Evolutionary conservation across 1,140 invertebrate genomes (phyloP), one percentile per base, ranked within the genome.

Genomic region (Bombus sylvicola): DNA sequence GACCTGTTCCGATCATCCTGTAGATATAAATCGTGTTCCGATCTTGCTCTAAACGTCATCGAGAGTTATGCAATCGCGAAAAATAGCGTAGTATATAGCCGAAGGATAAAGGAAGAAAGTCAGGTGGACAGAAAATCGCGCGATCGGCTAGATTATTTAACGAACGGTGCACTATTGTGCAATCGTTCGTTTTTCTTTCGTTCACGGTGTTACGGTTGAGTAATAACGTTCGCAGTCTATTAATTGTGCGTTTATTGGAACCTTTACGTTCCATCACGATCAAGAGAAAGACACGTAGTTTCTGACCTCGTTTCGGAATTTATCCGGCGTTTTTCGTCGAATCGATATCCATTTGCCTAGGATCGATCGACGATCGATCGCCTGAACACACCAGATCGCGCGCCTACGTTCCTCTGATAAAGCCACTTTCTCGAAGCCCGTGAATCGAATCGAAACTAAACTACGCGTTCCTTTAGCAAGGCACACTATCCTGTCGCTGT

Each of bases 91-190:
- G 13, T 3, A 62, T 8, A 2, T 15, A 41, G 15, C 31, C 18
- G 15, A 59, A 78, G 37, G 41, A 31, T 31, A 39, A 37, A 28
- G 37, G 47, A 31, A 13, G 31, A 15, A 34, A n/a, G 41, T 39
- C 25, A 31, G 39, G 53, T 37, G 53, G 68, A 53, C 9, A 22
- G 37, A 79, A 66, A 47, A 34, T 59, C 74, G 73, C 37, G 34
- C 73, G 78, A 86, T 47, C 83, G 31, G 31, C 1, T 72, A 22
- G 22, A 47, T 69, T 84, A 87, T 89, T 87, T 79, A 85, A 85
- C 86, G 85, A 76, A 76, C 64, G 39, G 34, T 9, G 12, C 57
- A 73, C 39, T 39, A 43, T 76, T 78, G 57, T n/a, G 37, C 82
- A 77, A 68, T 53, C 71, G 81, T 69, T 75, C 59, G 39, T 53